These are phyloP conservation scores for Heterodera schachtii DNA, from an alignment of 1,140 invertebrate species.

Conservation along the genomic window DNA sequence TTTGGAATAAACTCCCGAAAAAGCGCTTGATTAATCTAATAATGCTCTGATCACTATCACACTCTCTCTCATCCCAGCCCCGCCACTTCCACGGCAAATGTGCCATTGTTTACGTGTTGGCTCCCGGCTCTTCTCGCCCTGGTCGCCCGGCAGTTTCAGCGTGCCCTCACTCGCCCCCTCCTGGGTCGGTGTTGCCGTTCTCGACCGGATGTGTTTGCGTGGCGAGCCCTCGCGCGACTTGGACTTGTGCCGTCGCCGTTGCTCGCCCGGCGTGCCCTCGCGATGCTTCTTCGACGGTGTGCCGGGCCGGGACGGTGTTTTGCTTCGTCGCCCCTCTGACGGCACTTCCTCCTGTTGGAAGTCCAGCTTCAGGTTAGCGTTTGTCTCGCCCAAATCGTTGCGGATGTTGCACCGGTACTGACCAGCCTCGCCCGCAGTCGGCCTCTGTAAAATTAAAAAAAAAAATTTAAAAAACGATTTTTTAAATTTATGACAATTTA, in stretches of 20 bases:
- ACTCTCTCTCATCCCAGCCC: neutral
- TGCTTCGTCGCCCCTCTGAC: conserved; percentile 35
- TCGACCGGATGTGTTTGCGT: conserved; percentile 54
- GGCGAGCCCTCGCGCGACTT: conserved; percentile 65
- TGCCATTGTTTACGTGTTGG: conserved; percentile 18
- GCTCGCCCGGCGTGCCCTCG: conserved; percentile 51
- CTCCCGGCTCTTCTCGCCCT: conserved; percentile 29
- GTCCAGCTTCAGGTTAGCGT: conserved; percentile 92
- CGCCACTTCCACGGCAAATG: neutral
- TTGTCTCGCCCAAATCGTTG: conserved; percentile 86
- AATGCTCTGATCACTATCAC: no score
- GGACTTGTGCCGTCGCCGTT: conserved; percentile 49
- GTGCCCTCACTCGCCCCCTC: conserved; percentile 32
- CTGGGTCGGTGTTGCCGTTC: conserved; percentile 60
- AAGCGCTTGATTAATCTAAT: no score
- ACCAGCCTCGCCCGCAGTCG: conserved; percentile 89
- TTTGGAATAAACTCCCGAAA: no score
- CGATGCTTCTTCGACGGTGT: conserved; percentile 56
- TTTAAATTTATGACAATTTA: no score
- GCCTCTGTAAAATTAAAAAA: conserved; percentile 72
- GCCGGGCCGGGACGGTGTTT: conserved; percentile 48
- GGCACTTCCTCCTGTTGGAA: conserved; percentile 81
- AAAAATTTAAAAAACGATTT: no score
- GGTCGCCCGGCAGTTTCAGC: conserved; percentile 41
- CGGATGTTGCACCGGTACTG: conserved; percentile 97